Percentiles rank a stretch among this genome's conserved stretches.
phyloP scores from a whole-genome alignment of 1,140 invertebrate genomes.

The Sycophaga agraensis region DNA sequence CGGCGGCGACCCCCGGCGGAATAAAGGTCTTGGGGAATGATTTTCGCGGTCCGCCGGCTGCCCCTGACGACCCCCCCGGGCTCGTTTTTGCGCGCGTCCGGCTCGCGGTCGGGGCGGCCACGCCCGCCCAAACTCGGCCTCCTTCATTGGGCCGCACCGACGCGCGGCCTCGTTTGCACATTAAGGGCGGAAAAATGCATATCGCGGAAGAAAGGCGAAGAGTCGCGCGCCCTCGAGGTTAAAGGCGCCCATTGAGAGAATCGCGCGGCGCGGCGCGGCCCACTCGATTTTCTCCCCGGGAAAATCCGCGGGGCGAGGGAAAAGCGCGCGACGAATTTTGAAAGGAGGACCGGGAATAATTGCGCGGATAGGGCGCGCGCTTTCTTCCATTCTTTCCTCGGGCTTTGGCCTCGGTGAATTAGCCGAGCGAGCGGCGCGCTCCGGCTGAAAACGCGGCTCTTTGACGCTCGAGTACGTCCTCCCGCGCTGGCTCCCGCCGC shows the following conservation, averaged over 20 bases:
- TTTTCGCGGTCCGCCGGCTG: constrained; percentile 28
- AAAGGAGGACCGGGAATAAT: constrained; percentile 30
- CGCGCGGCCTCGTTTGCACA: constrained; percentile 27
- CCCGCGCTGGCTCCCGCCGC: not conserved
- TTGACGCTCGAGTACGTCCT: constrained; percentile 31
- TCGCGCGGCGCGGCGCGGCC: constrained; percentile 1
- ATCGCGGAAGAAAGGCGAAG: constrained; percentile 29
- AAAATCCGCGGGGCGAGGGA: constrained; percentile 11
- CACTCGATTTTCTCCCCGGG: not conserved
- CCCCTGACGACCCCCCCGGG: constrained; percentile 2
- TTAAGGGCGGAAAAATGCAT: constrained; percentile 32
- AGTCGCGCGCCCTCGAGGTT: constrained; percentile 28
- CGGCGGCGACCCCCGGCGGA: not conserved
- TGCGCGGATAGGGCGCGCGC: constrained; percentile 13
- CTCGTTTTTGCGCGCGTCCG: constrained; percentile 23
- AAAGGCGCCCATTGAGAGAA: constrained; percentile 21
- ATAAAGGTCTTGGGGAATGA: constrained; percentile 28
- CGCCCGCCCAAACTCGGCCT: constrained; percentile 22
- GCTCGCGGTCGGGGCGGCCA: constrained; percentile 10
- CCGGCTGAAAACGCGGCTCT: constrained; percentile 27
- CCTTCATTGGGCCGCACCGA: constrained; percentile 26
- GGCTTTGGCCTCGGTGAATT: constrained; percentile 31
- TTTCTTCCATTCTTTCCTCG: constrained; percentile 29
- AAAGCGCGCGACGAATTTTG: constrained; percentile 20
- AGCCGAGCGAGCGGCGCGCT: constrained; percentile 11